These are phyloP conservation scores for Scelioninae gen. 1 DNA, from an alignment of 2,888 invertebrate genomes.

Conservation along the genomic window DNA sequence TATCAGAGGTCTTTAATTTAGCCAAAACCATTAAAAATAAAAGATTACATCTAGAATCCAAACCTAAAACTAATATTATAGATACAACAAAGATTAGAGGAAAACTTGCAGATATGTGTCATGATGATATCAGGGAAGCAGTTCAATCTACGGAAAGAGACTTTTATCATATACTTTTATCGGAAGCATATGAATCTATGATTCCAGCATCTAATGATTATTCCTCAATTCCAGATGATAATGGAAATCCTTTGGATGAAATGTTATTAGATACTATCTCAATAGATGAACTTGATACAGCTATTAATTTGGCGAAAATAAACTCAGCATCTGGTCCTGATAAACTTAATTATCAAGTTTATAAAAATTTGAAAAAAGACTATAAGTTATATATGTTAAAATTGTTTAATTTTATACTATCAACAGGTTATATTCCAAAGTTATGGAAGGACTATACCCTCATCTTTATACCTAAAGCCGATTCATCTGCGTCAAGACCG, in stretches of 20 bases:
- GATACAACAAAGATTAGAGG: neutral
- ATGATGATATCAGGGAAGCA: neutral
- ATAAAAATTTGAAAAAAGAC: no score
- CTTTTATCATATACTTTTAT: no score
- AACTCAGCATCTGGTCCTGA: neutral
- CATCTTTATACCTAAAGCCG: conserved; percentile 16
- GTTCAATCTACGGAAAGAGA: no score
- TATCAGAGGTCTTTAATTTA: neutral
- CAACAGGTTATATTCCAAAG: no score
- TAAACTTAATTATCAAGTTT: neutral
- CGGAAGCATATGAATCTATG: neutral
- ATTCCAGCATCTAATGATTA: neutral
- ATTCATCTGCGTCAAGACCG: conserved; percentile 5
- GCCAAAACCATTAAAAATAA: conserved; percentile 29
- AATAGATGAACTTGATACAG: neutral
- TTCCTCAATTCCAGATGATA: neutral
- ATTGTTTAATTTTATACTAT: no score
- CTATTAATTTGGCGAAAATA: neutral
- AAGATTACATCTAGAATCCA: neutral
- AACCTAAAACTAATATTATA: conserved; percentile 4
- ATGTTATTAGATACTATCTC: neutral
- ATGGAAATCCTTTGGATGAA: neutral
- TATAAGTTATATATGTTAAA: no score
- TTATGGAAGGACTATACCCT: neutral
- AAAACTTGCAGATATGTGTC: neutral